A percentile compares a stretch with the other conserved stretches of the same genome.
These are phyloP conservation scores for Gobio gobio DNA, from an alignment of 2,113 vertebrate genomes.

Conservation along the genomic window DNA sequence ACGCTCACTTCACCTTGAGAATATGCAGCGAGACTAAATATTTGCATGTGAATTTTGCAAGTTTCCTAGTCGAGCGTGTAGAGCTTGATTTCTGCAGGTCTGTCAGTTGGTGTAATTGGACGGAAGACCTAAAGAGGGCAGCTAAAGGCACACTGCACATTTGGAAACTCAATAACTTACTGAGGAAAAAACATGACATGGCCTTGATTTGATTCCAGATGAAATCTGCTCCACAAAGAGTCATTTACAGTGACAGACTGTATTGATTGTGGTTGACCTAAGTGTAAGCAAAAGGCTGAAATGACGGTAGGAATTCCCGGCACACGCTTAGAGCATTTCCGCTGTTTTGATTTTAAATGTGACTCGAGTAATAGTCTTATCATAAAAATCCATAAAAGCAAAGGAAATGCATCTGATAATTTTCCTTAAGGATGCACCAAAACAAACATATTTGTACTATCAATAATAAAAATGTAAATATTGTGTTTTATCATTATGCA, in stretches of 20 bases:
- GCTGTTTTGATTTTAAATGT: neutral
- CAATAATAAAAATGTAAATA: neutral
- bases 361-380: neutral
- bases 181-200: neutral
- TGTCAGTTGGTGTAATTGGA: neutral
- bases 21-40: slow-evolving; percentile 1
- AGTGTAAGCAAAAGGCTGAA: neutral
- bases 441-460: neutral
- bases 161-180: slow-evolving; percentile 3
- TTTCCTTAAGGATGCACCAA: neutral
- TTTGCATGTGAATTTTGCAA: neutral
- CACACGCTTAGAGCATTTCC: neutral
- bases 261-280: slow-evolving; percentile 14
- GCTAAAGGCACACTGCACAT: neutral
- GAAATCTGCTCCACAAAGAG: neutral
- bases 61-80: neutral
- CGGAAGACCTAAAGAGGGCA: neutral
- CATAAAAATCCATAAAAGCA: neutral
- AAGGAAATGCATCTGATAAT: neutral
- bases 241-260: neutral
- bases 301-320: neutral
- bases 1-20: slow-evolving; percentile 5
- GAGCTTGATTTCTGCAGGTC: neutral
- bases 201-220: slow-evolving; percentile 10
- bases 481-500: neutral